Evolutionary conservation across 2,888 invertebrate species (phyloP).

Genomic region (Zaprionus obscuricornis): DNA sequence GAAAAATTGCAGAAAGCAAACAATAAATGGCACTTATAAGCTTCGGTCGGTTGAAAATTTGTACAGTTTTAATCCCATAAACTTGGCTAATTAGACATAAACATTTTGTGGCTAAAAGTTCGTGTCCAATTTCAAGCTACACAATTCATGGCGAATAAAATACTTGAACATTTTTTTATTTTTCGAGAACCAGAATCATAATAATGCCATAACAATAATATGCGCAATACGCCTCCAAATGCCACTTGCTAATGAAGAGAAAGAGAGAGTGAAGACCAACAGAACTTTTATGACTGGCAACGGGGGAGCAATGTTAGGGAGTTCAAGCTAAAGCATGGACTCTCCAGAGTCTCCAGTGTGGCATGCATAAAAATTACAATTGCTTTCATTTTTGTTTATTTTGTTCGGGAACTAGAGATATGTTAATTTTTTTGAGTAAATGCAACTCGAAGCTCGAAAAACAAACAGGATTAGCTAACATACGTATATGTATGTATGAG

Average conservation of each 20-base stretch:
- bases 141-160: conserved; percentile 10
- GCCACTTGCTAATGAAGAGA: conserved; percentile 19
- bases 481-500: conserved; percentile 5
- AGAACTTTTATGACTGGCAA: conserved; percentile 14
- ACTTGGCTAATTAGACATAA: conserved; percentile 51
- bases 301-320: conserved; percentile 3
- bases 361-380: conserved; percentile 44
- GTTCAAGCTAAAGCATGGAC: no score
- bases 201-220: conserved; percentile 43
- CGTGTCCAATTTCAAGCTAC: conserved; percentile 55
- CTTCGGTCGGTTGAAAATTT: conserved; percentile 9
- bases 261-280: no score
- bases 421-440: conserved; percentile 56
- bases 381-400: conserved; percentile 19
- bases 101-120: conserved; percentile 38
- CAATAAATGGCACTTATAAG: neutral
- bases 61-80: conserved; percentile 22
- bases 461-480: conserved; percentile 33
- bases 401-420: conserved; percentile 17
- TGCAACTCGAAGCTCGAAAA: conserved; percentile 20
- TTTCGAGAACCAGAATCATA: conserved; percentile 16
- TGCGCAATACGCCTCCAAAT: conserved; percentile 14
- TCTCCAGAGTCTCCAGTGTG: no score
- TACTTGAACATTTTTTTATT: conserved; percentile 2
- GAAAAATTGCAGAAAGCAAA: no score